A percentile compares a stretch with the other conserved stretches of the same genome.
Evolutionary conservation across 1,140 invertebrate species (phyloP).

Genomic region (Ceratoteleas bidentatus): DNA sequence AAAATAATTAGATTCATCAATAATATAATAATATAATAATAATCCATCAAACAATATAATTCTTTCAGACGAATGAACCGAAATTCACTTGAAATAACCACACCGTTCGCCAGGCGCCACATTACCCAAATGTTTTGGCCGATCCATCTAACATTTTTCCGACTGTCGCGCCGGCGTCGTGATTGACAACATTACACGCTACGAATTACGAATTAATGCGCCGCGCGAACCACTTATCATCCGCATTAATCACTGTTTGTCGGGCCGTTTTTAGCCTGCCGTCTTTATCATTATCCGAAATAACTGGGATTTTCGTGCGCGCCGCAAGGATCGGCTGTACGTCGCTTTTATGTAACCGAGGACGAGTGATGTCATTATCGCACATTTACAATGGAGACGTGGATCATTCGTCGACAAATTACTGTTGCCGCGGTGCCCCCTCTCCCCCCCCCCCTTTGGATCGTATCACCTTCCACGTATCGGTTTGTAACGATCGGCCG

Average conservation of each 20-base stretch:
- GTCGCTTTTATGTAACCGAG: slow-evolving; percentile 75
- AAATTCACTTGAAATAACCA: too few species aligned
- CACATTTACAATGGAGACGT: slow-evolving; percentile 58
- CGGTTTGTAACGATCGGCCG: slow-evolving; percentile 32
- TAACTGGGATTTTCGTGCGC: slow-evolving; percentile 46
- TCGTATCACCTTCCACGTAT: slow-evolving; percentile 35
- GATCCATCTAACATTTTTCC: too few species aligned
- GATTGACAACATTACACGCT: not conserved
- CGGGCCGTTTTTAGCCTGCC: not conserved
- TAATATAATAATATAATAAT: too few species aligned
- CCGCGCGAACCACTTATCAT: slow-evolving; percentile 8
- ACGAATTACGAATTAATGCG: slow-evolving; percentile 4
- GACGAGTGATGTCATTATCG: slow-evolving; percentile 74
- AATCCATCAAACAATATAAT: too few species aligned
- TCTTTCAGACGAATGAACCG: too few species aligned
- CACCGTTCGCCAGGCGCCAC: too few species aligned
- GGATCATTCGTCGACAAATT: slow-evolving; percentile 60
- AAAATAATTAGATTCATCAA: too few species aligned
- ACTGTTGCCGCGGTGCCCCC: slow-evolving; percentile 15
- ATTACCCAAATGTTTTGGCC: too few species aligned
- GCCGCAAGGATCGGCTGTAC: not conserved
- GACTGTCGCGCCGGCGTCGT: too few species aligned
- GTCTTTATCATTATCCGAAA: slow-evolving; percentile 56
- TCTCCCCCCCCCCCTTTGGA: slow-evolving; percentile 1
- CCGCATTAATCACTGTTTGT: slow-evolving; percentile 40